A percentile compares a stretch with the other conserved stretches of the same genome.
Conservation (phyloP, 1,140 invertebrate genomes). For the Zaprionus ornatus region DNA sequence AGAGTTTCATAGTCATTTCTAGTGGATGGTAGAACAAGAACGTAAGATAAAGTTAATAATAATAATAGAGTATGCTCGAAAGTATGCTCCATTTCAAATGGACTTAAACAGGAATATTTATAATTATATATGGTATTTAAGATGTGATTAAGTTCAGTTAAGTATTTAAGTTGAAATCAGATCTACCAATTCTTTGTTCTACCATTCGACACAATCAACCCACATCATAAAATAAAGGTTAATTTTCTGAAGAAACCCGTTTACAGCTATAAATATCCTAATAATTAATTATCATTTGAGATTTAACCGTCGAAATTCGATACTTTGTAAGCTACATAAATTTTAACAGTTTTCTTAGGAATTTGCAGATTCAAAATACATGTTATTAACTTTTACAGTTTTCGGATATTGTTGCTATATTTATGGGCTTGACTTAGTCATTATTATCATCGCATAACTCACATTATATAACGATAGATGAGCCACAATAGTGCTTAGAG, state of each 20-base stretch:
- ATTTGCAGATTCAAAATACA: neutral
- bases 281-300: neutral
- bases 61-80: conserved; percentile 1
- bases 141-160: neutral
- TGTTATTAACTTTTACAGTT: neutral
- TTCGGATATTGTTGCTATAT: neutral
- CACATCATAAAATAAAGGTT: neutral
- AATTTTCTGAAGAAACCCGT: neutral
- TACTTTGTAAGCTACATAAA: neutral
- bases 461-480: neutral
- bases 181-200: neutral
- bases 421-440: neutral
- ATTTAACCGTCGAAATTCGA: neutral
- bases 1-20: neutral
- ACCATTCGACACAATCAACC: neutral
- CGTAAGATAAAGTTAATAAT: neutral
- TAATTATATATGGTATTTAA: neutral
- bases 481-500: neutral
- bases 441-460: too few relatives aligned
- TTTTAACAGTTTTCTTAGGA: neutral
- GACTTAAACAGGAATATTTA: neutral
- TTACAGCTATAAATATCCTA: neutral
- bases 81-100: conserved; percentile 16
- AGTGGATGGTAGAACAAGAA: neutral
- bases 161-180: too few relatives aligned